Base-by-base conservation (phyloP, 2,797 vertebrate genomes). In the Cuniculus paca region DNA sequence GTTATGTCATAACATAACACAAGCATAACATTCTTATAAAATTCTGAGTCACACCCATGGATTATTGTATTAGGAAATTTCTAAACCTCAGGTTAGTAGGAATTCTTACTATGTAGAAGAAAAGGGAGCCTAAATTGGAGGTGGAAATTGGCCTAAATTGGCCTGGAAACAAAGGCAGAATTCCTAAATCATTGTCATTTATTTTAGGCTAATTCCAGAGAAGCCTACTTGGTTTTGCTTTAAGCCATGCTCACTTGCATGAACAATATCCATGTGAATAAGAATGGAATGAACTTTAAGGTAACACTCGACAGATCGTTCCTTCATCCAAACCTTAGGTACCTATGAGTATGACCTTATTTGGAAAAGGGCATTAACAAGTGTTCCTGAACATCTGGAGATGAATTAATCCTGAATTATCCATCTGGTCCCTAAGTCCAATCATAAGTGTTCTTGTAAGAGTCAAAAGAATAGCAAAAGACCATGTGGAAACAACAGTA, bases 11-110 rank as follows among this genome's bases (percentile, higher is more conserved):
- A n/a, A 24, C 28, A 63, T 63, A 26, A 20, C 61, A 70, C 5
- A 81, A 34, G 78, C 2, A n/a, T 8, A 86, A 50, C 19, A 78
- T 31, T 91, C 89, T 70, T 86, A 80, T 60, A 60, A 95, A 92
- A 74, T 10, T 78, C 6, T 24, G 8, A 14, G 13, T 52, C 5
- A 34, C 24, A 63, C 6, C 34, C 36, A 3, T 56, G 14, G 16
- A 82, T 22, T 52, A n/a, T 28, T 48, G 42, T 10, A 10, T 88
- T 58, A 65, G 31, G 13, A n/a, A 20, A 50, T 88, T 90, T 91
- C 16, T 75, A 91, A 75, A 24, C 22, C 36, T 93, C 42, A 74
- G 9, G n/a, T 42, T 14, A 65, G 68, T 12, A 26, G n/a, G 84
- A 61, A 1, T 31, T 92, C 31, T 80, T 20, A 56, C 7, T 50